Evolutionary conservation across 2,797 vertebrate genomes (phyloP).

Genomic region (Thripadectes ignobilis): DNA sequence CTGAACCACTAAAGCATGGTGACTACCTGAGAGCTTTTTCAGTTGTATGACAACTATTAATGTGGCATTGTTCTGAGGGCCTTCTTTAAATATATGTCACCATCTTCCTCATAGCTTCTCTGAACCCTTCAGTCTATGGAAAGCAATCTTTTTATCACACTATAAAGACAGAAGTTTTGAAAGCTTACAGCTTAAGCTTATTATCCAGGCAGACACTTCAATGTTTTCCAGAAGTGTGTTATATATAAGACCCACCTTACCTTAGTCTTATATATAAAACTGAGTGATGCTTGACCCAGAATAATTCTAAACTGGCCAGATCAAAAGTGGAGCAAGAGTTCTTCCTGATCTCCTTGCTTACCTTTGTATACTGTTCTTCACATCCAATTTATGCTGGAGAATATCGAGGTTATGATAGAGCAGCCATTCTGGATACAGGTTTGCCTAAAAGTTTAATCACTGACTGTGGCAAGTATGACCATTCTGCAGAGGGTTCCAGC

Average conservation of each 20-base stretch:
- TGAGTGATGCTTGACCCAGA: background rate
- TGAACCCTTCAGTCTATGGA: background rate
- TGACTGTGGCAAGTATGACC: background rate
- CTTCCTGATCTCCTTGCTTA: background rate
- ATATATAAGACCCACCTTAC: background rate
- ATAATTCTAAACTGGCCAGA: background rate
- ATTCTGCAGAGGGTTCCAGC: background rate
- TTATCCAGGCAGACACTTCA: background rate
- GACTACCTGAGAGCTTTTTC: background rate
- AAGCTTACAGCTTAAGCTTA: background rate
- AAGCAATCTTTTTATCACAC: background rate
- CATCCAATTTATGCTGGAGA: background rate
- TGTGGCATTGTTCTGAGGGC: background rate
- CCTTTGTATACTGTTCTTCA: background rate
- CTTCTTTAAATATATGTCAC: background rate
- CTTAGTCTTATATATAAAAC: background rate
- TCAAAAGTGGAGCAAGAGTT: background rate
- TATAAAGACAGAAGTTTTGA: background rate
- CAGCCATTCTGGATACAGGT: background rate
- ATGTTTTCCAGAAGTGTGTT: background rate
- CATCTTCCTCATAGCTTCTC: background rate
- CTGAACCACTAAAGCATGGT: background rate
- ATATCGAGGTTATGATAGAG: background rate
- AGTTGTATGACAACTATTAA: background rate
- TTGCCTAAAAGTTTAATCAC: background rate